These are phyloP conservation scores for Matsumyia berberina DNA, from an alignment of 2,888 invertebrate species.

Conservation along the genomic window DNA sequence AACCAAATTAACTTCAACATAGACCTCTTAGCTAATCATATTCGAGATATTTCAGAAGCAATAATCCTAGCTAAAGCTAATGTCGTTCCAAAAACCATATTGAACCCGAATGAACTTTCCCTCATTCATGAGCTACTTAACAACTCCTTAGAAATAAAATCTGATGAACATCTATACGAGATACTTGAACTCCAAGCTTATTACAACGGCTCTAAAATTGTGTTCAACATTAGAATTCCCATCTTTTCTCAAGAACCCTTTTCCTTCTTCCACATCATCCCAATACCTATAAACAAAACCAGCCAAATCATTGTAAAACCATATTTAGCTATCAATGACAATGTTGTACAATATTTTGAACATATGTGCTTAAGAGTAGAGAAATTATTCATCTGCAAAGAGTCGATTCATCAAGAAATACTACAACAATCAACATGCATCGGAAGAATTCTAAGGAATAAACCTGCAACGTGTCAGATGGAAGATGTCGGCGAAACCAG, in stretches of 20 bases:
- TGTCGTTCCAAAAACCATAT: constrained; percentile 14
- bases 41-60: constrained; percentile 31
- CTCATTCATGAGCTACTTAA: constrained; percentile 10
- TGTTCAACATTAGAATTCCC: constrained; percentile 35
- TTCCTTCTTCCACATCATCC: constrained; percentile 21
- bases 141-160: constrained; percentile 18
- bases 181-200: constrained; percentile 3
- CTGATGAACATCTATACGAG: constrained; percentile 38
- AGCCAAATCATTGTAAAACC: neutral
- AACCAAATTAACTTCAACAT: constrained; percentile 38
- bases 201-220: neutral
- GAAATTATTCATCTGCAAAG: constrained; percentile 19
- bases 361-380: constrained; percentile 4
- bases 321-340: neutral
- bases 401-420: constrained; percentile 17
- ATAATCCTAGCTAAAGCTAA: constrained; percentile 22
- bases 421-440: constrained; percentile 29
- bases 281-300: constrained; percentile 15
- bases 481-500: constrained; percentile 27
- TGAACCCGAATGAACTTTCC: constrained; percentile 33
- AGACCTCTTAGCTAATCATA: constrained; percentile 39
- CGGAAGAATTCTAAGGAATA: constrained; percentile 16
- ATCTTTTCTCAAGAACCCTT: constrained; percentile 16
- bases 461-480: constrained; percentile 21
- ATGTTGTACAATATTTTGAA: neutral